These are phyloP conservation scores for Aphelinus atriplicis DNA, from an alignment of 1,140 invertebrate species.

Conservation along the genomic window DNA sequence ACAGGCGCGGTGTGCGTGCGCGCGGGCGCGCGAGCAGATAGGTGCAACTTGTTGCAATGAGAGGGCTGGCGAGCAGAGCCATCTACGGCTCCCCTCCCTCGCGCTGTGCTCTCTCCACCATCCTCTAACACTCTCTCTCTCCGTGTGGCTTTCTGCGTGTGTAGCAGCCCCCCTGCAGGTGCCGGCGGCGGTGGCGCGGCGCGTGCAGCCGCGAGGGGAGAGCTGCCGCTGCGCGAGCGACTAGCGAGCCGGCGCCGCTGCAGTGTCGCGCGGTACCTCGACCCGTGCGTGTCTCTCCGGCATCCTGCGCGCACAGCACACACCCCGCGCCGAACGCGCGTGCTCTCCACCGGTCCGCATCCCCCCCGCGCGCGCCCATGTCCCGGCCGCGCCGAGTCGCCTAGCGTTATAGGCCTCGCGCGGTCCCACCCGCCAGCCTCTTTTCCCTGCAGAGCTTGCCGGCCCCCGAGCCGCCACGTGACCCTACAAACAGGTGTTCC, in stretches of 20 bases:
- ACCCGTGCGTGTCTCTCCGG: slow-evolving; percentile 30
- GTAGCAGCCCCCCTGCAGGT: too few species aligned
- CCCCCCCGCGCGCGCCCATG: too few species aligned
- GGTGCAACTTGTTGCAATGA: slow-evolving; percentile 50
- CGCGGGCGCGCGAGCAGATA: slow-evolving; percentile 3
- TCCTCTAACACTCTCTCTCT: not conserved
- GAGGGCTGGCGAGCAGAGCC: slow-evolving; percentile 1
- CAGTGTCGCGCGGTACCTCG: slow-evolving; percentile 54
- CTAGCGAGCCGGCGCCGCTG: slow-evolving; percentile 16
- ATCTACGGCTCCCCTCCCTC: not conserved
- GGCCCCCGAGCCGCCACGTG: too few species aligned
- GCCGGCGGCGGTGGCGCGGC: too few species aligned
- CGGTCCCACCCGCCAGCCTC: too few species aligned
- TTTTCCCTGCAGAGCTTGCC: too few species aligned
- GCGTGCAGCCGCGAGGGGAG: too few species aligned
- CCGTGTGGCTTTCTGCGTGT: not conserved
- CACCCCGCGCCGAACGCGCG: too few species aligned
- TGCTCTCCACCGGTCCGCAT: too few species aligned
- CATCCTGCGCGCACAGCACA: not conserved
- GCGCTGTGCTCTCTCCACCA: not conserved
- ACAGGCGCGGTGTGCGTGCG: not conserved
- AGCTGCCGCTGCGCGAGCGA: not conserved
- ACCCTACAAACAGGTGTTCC: too few species aligned
- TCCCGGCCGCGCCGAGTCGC: too few species aligned
- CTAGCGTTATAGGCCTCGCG: too few species aligned